Base-by-base conservation (phyloP, 2,888 invertebrate genomes). In the Galerucella calmariensis region DNA sequence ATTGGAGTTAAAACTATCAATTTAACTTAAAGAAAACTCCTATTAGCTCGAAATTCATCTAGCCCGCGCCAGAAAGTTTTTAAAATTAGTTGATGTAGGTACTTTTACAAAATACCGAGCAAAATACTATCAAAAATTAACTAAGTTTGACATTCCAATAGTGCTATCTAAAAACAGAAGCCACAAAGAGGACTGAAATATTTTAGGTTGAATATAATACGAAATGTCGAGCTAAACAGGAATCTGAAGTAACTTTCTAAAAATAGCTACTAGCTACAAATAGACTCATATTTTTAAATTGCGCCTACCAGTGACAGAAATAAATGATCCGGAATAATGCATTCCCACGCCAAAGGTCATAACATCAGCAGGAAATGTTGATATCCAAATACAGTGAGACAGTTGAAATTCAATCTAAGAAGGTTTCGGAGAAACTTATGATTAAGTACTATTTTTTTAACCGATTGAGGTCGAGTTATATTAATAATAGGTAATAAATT, bases 321-420 rank as follows among this genome's bases (percentile, higher is more conserved):
- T 72, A 72, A 72, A 72, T 72, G 72, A 72, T 72, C 72, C 59
- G 53, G 35, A 58, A 35, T 72, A 35, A 44, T 46, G 27, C 59
- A 48, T 72, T 72, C 72, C 72, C 72, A 72, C 72, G 66, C 48
- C 24, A 66, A 72, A 66, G 71, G 71, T 71, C 71, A 24, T 53
- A 71, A 65, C 53, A 53, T 65, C 53, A 70, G 53, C 65, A 71
- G 71, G 65, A 71, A 71, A 63, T 65, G 44, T 71, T 35, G 14
- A 71, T 63, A 71, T 58, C 65, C 71, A 65, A 65, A 70, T 70
- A 56, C 53, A 63, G 70, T 56, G 41, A 56, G 65, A 65, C 44
- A 71, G 44, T 65, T 56, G 35, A 71, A 71, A 62, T 62, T 41
- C 14, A 35, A 62, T 41, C 35, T 35, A 24, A 35, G 35, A 35